phyloP scores from a whole-genome alignment of 2,797 vertebrate genomes.

The Sebastes cheni region DNA sequence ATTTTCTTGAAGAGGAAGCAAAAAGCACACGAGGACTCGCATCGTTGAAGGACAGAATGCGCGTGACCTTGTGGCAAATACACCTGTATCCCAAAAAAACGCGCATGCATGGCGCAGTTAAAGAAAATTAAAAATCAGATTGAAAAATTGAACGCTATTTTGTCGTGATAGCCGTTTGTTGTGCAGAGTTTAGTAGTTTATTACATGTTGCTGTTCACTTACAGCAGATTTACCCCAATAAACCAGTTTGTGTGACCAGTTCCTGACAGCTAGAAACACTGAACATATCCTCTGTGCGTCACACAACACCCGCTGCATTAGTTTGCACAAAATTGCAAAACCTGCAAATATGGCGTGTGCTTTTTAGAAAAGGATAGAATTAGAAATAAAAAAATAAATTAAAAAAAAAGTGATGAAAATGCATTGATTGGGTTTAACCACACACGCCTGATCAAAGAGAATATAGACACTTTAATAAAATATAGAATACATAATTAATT shows the following conservation, averaged over 20 bases:
- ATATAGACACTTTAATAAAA: conserved; percentile 86
- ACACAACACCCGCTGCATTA: neutral
- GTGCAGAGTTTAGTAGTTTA: neutral
- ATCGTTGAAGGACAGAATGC: neutral
- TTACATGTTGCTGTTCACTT: neutral
- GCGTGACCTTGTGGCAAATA: neutral
- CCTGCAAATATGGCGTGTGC: conserved; percentile 15
- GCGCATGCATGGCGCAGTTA: neutral
- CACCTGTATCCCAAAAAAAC: neutral
- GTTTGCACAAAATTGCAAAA: conserved; percentile 33
- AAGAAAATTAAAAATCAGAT: neutral
- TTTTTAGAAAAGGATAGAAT: neutral
- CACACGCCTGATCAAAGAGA: conserved; percentile 80
- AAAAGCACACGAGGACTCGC: neutral
- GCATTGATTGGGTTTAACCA: conserved; percentile 69
- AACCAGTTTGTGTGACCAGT: neutral
- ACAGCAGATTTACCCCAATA: neutral
- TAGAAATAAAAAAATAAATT: neutral
- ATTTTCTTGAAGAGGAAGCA: neutral
- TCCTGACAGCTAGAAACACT: neutral
- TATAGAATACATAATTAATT: conserved; percentile 83
- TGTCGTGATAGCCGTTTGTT: neutral
- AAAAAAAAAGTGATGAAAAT: conserved; percentile 38
- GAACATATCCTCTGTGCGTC: no score
- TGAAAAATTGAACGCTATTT: neutral